Base-by-base conservation (phyloP, 2,888 invertebrate genomes). In the Brachyopa scutellaris region DNA sequence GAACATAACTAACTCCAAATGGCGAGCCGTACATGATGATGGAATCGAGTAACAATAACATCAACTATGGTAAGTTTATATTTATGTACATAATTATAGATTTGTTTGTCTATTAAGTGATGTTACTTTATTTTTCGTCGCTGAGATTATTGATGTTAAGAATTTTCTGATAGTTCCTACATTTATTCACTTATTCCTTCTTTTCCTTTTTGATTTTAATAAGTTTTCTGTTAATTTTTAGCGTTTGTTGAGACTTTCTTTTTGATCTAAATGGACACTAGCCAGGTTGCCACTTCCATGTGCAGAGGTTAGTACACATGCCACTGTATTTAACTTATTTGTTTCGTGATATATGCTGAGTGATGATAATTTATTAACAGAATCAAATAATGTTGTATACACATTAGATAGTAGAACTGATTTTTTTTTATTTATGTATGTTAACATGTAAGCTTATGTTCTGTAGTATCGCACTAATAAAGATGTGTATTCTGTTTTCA, bases 71-170 rank as follows among this genome's bases (percentile, higher is more conserved):
- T 11, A 11, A 47, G 42, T 69, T 29, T 38, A 13, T 11, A 2
- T 13, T 9, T 31, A n/a, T n/a, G n/a, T 19, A 31, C 1, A 7
- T 33, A 2, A 13, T 0, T n/a, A n/a, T n/a, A n/a, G n/a, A n/a
- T 40, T 31, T 13, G 5, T 42, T 64, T 17, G n/a, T 62, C 21
- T 23, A 19, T 42, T 8, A 67, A 74, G 70, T 86, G 86, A 86
- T 86, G 85, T 77, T 80, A 40, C 31, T 13, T 66, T 86, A 86
- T 86, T 86, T 86, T 86, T 86, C 86, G 86, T 86, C 86, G 84
- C 86, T 85, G 86, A 86, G 29, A 61, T 15, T 40, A 42, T 55
- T 74, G 73, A 79, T 85, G 85, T 40, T 21, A 84, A 47, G 11
- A 2, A 9, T 15, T 38, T n/a, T 66, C 80, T 84, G 69, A 84